A percentile compares a stretch with the other conserved stretches of the same genome.
Conservation (phyloP, 2,888 invertebrate species). For the Listrodromus nycthemerus region DNA sequence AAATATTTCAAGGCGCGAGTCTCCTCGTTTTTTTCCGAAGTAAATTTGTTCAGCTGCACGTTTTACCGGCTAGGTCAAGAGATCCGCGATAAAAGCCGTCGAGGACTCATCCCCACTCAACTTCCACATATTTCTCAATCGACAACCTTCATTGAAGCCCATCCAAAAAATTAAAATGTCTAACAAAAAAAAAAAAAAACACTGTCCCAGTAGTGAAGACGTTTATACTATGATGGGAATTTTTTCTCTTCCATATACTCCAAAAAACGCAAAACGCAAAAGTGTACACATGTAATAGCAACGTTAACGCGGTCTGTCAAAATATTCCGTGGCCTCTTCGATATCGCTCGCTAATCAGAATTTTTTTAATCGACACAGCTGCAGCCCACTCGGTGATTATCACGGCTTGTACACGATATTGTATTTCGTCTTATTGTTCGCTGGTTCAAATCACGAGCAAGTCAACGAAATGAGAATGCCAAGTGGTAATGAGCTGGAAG, state of each 20-base stretch:
- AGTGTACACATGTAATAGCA: slow-evolving; percentile 3
- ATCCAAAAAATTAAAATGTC: not conserved
- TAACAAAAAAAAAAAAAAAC: not conserved
- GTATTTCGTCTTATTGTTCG: too few species aligned
- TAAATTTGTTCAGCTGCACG: slow-evolving; percentile 48
- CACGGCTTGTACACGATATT: too few species aligned
- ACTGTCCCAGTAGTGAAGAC: not conserved
- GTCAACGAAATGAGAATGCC: too few species aligned
- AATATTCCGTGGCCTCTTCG: slow-evolving; percentile 50
- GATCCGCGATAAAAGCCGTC: not conserved
- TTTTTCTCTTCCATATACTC: slow-evolving; percentile 47
- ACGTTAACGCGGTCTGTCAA: slow-evolving; percentile 55
- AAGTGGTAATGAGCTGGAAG: too few species aligned
- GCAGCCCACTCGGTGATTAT: not conserved
- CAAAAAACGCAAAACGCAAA: slow-evolving; percentile 21
- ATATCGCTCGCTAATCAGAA: not conserved
- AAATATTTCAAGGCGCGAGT: slow-evolving; percentile 9
- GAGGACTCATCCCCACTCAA: not conserved
- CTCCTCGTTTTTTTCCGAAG: not conserved
- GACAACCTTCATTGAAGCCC: not conserved
- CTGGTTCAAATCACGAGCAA: too few species aligned
- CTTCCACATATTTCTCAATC: not conserved
- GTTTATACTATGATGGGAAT: not conserved
- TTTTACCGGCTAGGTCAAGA: slow-evolving; percentile 9
- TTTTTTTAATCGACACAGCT: slow-evolving; percentile 4